Evolutionary conservation across 2,888 invertebrate species (phyloP).

Genomic region (Zaprionus bogoriensis): DNA sequence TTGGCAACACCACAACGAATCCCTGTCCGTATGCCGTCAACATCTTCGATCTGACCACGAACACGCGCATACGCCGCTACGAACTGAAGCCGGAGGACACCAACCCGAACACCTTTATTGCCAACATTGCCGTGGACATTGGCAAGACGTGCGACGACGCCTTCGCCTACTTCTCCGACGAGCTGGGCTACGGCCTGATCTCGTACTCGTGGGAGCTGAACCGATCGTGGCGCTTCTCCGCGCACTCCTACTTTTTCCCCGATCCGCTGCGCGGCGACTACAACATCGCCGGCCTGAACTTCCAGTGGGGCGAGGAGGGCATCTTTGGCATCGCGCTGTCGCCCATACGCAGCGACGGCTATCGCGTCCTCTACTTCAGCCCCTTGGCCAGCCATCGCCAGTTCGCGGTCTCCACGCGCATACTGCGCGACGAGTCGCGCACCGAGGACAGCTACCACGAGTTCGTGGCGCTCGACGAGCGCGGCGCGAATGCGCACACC

Average conservation of each 20-base stretch:
- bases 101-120: conserved; percentile 90
- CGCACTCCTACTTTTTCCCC: conserved; percentile 91
- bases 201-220: conserved; percentile 90
- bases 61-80: conserved; percentile 88
- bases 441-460: conserved; percentile 88
- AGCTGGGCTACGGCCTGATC: conserved; percentile 91
- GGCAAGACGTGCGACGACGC: conserved; percentile 89
- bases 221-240: conserved; percentile 90
- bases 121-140: conserved; percentile 92
- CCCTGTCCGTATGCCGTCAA: conserved; percentile 91
- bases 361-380: conserved; percentile 89
- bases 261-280: conserved; percentile 91
- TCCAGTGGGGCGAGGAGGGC: conserved; percentile 93
- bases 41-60: conserved; percentile 89
- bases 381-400: conserved; percentile 90
- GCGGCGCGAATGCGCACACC: conserved; percentile 88
- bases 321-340: conserved; percentile 91
- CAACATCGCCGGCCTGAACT: conserved; percentile 90
- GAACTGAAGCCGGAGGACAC: conserved; percentile 89
- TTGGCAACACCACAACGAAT: conserved; percentile 89
- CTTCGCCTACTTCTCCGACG: conserved; percentile 91
- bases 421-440: conserved; percentile 87
- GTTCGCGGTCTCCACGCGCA: conserved; percentile 90
- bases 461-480: conserved; percentile 85
- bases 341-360: conserved; percentile 87